A percentile compares a stretch with the other conserved stretches of the same genome.
Evolutionary conservation across 2,113 vertebrate genomes (phyloP).

Genomic region (Upupa epops): DNA sequence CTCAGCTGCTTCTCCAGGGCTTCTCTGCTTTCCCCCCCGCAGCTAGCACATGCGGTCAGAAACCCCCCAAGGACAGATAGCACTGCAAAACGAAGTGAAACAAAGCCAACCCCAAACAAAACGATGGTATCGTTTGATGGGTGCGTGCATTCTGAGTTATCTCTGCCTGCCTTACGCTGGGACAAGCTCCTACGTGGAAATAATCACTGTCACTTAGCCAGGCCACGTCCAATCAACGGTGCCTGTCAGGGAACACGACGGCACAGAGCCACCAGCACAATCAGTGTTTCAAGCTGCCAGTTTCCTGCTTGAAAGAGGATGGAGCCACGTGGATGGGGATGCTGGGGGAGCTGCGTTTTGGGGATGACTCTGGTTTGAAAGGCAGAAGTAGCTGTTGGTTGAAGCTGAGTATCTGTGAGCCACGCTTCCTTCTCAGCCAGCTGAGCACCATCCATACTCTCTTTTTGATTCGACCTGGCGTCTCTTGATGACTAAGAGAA

Average conservation of each 20-base stretch:
- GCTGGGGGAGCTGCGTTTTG: neutral
- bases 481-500: slow-evolving; percentile 40
- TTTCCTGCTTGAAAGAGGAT: neutral
- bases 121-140: neutral
- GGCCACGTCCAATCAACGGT: accelerated
- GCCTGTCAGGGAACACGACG: neutral
- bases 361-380: neutral
- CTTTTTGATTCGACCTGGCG: neutral
- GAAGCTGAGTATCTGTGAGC: neutral
- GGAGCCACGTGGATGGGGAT: accelerated
- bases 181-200: neutral
- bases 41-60: neutral
- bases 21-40: neutral
- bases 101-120: neutral
- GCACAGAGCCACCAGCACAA: neutral
- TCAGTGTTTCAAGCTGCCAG: accelerated
- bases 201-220: neutral
- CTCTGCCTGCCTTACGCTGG: neutral
- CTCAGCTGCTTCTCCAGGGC: neutral
- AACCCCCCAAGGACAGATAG: neutral
- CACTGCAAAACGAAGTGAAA: neutral
- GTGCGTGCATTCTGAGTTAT: neutral
- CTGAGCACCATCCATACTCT: neutral
- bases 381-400: neutral
- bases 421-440: neutral